Base-by-base conservation (phyloP, 2,797 vertebrate species). In the Alca torda region DNA sequence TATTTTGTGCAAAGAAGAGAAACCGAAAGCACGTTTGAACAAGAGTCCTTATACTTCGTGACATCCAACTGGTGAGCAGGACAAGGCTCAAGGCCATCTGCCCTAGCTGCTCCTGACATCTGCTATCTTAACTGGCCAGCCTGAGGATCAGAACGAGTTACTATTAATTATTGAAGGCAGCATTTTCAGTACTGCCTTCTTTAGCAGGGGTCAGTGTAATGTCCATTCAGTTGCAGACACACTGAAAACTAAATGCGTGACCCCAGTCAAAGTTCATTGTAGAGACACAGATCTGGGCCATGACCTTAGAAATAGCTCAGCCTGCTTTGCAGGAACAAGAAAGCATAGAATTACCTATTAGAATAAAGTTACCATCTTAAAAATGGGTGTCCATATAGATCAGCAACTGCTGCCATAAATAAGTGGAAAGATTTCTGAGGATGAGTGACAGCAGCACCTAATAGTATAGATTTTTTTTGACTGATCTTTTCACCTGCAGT, bases 21-120 rank as follows among this genome's bases (percentile, higher is more conserved):
- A 85, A 30, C 54, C 4, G 16, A 56, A 83, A 78, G 23, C 59
- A 28, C 12, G 1, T 60, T 41, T 24, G 73, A 70, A 35, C 18
- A 21, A 31, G 56, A 43, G 72, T 51, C 64, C 81, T 56, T 8
- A 25, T 30, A 35, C 37, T 75, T 59, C 1, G 0, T 24, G 53
- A 25, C 14, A 54, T 74, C 84, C 61, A 43, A 54, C 25, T 80
- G 83, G 82, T 51, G 45, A 90, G 75, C 64, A 90, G 93, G 95
- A 76, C 86, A 95, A 87, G 84, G 92, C 97, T 96, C 93, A 87
- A 37, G 91, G 93, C 97, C 97, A 97, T 97, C 97, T 97, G 94
- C 93, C 95, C 92, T 88, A 70, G 94, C 89, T 89, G 75, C 79
- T 80, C 88, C 76, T 65, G 93, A 96, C 98, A 98, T 98, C 98